These are phyloP conservation scores for Synchiropus splendidus DNA, from an alignment of 2,113 vertebrate genomes.

Conservation along the genomic window DNA sequence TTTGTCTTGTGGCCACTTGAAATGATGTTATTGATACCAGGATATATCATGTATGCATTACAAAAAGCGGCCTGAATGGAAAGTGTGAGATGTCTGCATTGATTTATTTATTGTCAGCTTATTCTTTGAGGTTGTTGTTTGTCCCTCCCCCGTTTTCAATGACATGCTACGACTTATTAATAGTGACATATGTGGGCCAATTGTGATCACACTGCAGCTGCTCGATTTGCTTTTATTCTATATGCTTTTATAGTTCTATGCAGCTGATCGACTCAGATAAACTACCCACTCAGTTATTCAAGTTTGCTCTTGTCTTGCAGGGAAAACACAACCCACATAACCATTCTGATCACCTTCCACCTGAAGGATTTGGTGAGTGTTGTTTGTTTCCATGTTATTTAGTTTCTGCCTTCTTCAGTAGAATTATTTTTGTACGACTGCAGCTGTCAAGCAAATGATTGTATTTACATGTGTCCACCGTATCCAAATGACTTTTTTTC, in stretches of 20 bases:
- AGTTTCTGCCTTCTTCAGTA: neutral
- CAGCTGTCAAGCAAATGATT: too few species aligned
- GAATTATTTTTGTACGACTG: neutral
- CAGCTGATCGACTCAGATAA: neutral
- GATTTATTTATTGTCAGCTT: neutral
- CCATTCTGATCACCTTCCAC: slow-evolving; percentile 87
- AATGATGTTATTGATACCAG: too few species aligned
- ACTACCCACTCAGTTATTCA: neutral
- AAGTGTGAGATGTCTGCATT: too few species aligned
- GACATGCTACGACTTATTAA: neutral
- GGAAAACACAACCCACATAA: slow-evolving; percentile 74
- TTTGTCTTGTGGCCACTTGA: too few species aligned
- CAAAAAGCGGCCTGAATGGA: too few species aligned
- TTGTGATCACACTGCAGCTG: neutral
- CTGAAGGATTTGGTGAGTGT: slow-evolving; percentile 88
- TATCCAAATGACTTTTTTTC: too few species aligned
- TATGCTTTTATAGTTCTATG: too few species aligned
- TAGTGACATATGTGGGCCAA: slow-evolving; percentile 10
- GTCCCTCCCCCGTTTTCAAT: neutral
- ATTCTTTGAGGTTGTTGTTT: neutral
- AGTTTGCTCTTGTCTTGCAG: slow-evolving; percentile 52
- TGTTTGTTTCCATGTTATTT: too few species aligned
- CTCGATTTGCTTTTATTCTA: neutral
- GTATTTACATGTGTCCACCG: too few species aligned
- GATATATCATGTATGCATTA: too few species aligned